Conservation (phyloP, 2,888 invertebrate genomes). For the Parelbella ahira region DNA sequence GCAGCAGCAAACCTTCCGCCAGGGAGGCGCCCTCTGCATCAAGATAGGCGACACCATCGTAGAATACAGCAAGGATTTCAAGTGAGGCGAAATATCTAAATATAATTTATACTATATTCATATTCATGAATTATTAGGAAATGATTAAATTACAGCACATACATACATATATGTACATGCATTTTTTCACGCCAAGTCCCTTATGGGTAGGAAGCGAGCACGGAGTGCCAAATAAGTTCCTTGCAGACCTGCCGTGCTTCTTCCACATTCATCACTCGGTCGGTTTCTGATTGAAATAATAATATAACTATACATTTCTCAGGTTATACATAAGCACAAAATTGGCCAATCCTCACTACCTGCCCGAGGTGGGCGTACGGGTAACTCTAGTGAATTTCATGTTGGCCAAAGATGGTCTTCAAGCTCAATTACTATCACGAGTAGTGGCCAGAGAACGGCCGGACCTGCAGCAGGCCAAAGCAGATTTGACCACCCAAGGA, state of each 20-base stretch:
- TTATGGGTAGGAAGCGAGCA: too few species aligned
- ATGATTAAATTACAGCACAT: too few species aligned
- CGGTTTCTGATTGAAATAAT: too few species aligned
- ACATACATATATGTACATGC: background rate
- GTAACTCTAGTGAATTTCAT: constrained; percentile 95
- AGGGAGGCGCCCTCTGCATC: constrained; percentile 92
- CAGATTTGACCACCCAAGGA: constrained; percentile 91
- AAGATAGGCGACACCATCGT: constrained; percentile 95
- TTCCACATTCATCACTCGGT: too few species aligned
- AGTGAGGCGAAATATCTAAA: constrained; percentile 65
- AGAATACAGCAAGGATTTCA: constrained; percentile 93
- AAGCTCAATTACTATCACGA: constrained; percentile 93
- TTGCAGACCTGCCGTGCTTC: too few species aligned
- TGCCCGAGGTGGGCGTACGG: constrained; percentile 96
- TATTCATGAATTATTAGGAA: too few species aligned
- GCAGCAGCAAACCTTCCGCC: constrained; percentile 94
- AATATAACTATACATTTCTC: constrained; percentile 31
- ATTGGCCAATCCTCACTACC: constrained; percentile 94
- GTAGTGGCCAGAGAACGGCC: constrained; percentile 96
- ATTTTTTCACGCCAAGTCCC: too few species aligned
- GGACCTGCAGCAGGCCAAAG: constrained; percentile 94
- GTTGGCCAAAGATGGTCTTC: constrained; percentile 92
- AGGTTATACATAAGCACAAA: constrained; percentile 97
- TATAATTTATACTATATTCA: too few species aligned
- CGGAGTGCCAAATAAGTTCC: too few species aligned